Evolutionary conservation across 2,113 vertebrate genomes (phyloP).

Genomic region (Psophia crepitans): DNA sequence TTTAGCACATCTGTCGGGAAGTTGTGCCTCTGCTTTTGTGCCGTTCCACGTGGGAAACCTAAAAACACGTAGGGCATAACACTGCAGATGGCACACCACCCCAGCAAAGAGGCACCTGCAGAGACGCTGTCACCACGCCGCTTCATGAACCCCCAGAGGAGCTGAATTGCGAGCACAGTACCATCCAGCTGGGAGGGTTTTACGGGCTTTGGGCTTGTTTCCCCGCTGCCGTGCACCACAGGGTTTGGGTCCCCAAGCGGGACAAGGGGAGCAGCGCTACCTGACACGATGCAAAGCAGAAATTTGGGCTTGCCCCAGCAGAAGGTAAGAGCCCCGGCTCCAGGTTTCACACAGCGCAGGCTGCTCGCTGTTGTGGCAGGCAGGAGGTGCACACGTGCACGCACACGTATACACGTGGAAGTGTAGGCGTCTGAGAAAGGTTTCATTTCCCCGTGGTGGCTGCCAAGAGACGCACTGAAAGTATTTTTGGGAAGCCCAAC

Average conservation of each 20-base stretch:
- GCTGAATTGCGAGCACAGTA: neutral
- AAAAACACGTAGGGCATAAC: neutral
- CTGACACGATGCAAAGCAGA: neutral
- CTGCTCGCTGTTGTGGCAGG: accelerated
- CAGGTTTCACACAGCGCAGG: neutral
- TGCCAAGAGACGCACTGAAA: neutral
- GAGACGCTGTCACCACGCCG: neutral
- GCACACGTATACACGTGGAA: accelerated
- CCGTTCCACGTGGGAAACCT: neutral
- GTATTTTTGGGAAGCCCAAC: neutral
- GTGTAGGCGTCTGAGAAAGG: neutral
- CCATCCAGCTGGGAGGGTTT: neutral
- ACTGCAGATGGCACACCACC: neutral
- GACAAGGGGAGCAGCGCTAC: neutral
- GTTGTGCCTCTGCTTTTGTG: neutral
- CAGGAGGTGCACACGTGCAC: accelerated
- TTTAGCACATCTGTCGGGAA: neutral
- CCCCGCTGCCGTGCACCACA: accelerated
- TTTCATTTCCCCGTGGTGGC: constrained; percentile 81
- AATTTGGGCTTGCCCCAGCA: neutral
- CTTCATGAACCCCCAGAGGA: neutral
- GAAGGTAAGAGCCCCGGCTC: neutral
- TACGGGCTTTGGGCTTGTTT: neutral
- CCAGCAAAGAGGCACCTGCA: neutral
- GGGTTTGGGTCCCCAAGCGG: accelerated